Conservation (phyloP, 2,113 vertebrate species). For the Melanostigma gelatinosum region DNA sequence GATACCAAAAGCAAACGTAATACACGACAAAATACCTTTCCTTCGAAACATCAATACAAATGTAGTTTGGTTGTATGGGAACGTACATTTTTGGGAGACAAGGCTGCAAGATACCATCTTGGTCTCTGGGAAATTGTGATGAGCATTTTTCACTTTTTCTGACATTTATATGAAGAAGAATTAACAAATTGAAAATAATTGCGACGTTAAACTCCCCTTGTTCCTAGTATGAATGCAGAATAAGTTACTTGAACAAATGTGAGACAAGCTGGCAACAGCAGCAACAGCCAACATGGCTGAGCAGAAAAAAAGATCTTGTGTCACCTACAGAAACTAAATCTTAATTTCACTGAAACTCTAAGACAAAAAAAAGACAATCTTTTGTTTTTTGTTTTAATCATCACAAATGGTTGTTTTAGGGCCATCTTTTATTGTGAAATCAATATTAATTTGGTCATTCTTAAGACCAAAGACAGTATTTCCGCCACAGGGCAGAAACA, state of each 20-base stretch:
- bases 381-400: background rate
- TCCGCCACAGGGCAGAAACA: background rate
- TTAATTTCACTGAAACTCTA: background rate
- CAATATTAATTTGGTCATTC: background rate
- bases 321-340: background rate
- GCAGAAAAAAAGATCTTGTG: background rate
- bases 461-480: background rate
- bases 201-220: background rate
- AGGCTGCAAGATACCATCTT: background rate
- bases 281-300: background rate
- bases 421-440: background rate
- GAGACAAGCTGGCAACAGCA: background rate
- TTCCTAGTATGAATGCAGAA: background rate
- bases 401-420: background rate
- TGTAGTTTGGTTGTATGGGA: background rate
- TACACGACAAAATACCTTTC: background rate
- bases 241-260: background rate
- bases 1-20: too few species aligned
- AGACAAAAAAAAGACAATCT: background rate
- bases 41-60: too few species aligned
- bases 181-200: background rate
- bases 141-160: background rate
- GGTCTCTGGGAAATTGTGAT: too few species aligned
- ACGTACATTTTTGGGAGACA: background rate
- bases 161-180: background rate